Conservation (phyloP, 2,888 invertebrate genomes). For the Uloborus plumipes region DNA sequence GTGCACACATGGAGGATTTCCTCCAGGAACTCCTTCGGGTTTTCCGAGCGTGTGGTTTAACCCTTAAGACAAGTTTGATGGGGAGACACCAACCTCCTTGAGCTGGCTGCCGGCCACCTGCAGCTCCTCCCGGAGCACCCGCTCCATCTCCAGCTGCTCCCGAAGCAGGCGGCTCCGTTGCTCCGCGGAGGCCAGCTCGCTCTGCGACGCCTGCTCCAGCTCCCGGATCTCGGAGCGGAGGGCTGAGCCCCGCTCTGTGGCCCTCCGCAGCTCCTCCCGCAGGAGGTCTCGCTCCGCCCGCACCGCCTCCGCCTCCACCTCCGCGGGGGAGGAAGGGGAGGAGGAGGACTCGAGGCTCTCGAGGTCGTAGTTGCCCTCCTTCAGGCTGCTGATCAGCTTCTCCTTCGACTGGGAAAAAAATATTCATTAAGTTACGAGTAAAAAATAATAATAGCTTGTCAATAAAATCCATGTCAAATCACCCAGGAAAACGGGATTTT, state of each 20-base stretch:
- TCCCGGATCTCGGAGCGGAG: constrained; percentile 74
- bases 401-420: constrained; percentile 72
- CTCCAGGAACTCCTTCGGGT: too few species aligned
- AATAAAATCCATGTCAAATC: too few species aligned
- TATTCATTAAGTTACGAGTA: too few species aligned
- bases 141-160: constrained; percentile 73
- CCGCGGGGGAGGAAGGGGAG: constrained; percentile 17
- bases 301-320: constrained; percentile 76
- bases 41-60: too few species aligned
- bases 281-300: constrained; percentile 76
- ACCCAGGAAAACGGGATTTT: too few species aligned
- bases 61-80: too few species aligned
- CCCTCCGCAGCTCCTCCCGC: constrained; percentile 76
- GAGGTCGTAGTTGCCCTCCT: constrained; percentile 56
- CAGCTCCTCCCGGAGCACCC: constrained; percentile 71
- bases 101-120: constrained; percentile 73
- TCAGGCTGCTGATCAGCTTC: constrained; percentile 72
- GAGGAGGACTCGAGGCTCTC: constrained; percentile 34
- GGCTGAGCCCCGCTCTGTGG: constrained; percentile 72
- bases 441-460: too few species aligned
- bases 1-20: too few species aligned
- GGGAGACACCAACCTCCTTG: too few species aligned
- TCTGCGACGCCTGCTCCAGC: constrained; percentile 73
- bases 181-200: constrained; percentile 71
- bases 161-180: constrained; percentile 73